Evolutionary conservation across 2,113 vertebrate species (phyloP), one percentile per base, ranked within the genome.

Genomic region (Trogon surrucura): DNA sequence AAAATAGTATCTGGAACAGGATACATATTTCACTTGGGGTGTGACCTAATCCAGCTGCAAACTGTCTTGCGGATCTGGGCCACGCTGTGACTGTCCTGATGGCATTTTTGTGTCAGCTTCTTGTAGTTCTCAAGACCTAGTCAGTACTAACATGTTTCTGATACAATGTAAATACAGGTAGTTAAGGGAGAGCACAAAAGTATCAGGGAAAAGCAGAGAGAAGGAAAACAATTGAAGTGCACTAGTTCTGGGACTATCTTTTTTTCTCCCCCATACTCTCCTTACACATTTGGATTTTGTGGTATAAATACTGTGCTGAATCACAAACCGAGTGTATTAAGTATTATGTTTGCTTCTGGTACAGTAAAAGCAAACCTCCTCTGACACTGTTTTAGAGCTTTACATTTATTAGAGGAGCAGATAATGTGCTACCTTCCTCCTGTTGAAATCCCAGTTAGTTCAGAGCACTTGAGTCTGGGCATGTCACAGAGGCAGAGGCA

Each of bases 81-180:
- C 7, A 11, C 5, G 2, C 22, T 90, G 19, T 36, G 38, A 17
- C 51, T 66, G 29, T n/a, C 22, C 9, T 50, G 10, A 25, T 18
- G 0, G 0, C 1, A 1, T 22, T 44, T 81, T 67, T 50, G 4
- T 41, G 17, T 91, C 13, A 23, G 9, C 7, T 48, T 11, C 11
- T 62, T 72, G 22, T 54, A 29, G 21, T 47, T 82, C 21, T 54
- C 16, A 88, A 60, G 48, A 51, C 50, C 7, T 61, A 19, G 36
- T 69, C 34, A 75, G 26, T 72, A 53, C 18, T 61, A 41, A 41
- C 17, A 21, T 72, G 3, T 64, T 77, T 92, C 16, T 66, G 29
- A 14, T 66, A 6, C 0, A 0, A 14, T 66, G 18, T 66, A 79
- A 75, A 53, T 74, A 23, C 25, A 56, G 22, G 5, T 18, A 44